These are phyloP conservation scores for Rostratula benghalensis DNA, from an alignment of 2,113 vertebrate genomes.

Conservation along the genomic window DNA sequence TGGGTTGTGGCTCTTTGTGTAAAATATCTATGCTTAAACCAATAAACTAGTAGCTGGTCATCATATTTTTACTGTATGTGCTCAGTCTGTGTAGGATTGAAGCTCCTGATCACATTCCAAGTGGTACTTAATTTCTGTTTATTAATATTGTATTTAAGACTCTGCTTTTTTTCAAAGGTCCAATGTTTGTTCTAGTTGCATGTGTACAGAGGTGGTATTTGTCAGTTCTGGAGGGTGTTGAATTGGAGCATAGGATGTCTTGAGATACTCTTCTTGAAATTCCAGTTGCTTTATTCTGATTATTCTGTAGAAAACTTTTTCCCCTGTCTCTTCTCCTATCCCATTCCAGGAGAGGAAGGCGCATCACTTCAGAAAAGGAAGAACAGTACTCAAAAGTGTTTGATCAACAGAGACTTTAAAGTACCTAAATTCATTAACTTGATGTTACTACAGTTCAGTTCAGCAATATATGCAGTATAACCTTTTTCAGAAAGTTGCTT, in stretches of 20 bases:
- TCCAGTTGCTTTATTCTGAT: neutral
- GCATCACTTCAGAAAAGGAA: constrained; percentile 77
- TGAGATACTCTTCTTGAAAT: neutral
- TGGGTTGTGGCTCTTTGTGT: neutral
- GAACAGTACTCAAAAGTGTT: constrained; percentile 71
- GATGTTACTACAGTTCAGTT: neutral
- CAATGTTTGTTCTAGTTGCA: fast-evolving
- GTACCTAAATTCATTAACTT: neutral
- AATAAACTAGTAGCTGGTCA: neutral
- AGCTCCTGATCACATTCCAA: neutral
- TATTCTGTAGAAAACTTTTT: neutral
- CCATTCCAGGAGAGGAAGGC: constrained; percentile 70
- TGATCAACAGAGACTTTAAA: constrained; percentile 37
- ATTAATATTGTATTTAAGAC: neutral
- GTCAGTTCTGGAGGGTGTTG: neutral
- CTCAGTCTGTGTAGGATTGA: neutral
- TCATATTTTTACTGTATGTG: neutral
- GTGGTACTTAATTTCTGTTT: neutral
- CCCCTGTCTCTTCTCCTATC: neutral
- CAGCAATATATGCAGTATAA: neutral
- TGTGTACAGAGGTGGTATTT: neutral
- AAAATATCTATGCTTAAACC: neutral
- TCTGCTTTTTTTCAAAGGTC: neutral
- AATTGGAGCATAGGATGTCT: neutral
- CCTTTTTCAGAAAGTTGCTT: neutral